Evolutionary conservation across 2,797 vertebrate genomes (phyloP).

Genomic region (Pelodytes ibericus): DNA sequence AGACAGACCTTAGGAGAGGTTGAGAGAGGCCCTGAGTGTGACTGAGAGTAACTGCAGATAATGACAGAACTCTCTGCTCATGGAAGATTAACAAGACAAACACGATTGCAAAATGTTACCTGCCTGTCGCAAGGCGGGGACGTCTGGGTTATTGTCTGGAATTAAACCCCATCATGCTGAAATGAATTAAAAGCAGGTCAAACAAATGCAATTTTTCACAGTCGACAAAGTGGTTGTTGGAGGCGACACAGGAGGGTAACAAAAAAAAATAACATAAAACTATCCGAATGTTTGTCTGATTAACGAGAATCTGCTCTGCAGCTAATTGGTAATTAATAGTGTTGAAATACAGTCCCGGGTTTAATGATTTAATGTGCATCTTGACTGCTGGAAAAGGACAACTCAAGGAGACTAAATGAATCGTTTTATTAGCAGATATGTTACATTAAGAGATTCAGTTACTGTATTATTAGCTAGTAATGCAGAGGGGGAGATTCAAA

Average conservation of each 20-base stretch:
- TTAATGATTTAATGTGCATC: conserved; percentile 76
- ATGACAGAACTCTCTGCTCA: neutral
- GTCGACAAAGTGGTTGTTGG: conserved; percentile 74
- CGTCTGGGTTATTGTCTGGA: conserved; percentile 78
- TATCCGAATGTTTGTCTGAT: conserved; percentile 74
- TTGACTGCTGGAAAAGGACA: conserved; percentile 71
- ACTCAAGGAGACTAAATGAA: conserved; percentile 79
- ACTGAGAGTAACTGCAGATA: neutral
- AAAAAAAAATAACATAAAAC: neutral
- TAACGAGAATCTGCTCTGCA: conserved; percentile 76
- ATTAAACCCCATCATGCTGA: conserved; percentile 77
- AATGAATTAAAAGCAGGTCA: conserved; percentile 75
- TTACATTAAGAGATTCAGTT: conserved; percentile 69
- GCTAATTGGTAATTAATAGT: conserved; percentile 79
- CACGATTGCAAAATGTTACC: conserved; percentile 68
- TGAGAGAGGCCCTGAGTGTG: too few species aligned
- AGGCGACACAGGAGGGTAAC: neutral
- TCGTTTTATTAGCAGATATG: conserved; percentile 76
- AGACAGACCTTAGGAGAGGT: too few species aligned
- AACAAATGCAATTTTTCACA: conserved; percentile 79
- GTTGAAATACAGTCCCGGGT: conserved; percentile 77
- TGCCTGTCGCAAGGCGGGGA: conserved; percentile 66
- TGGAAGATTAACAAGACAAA: conserved; percentile 61
- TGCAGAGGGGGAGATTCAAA: conserved; percentile 71
- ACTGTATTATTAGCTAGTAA: conserved; percentile 68